phyloP scores from a whole-genome alignment of 1,140 invertebrate species.

The Aradophagus sp. region DNA sequence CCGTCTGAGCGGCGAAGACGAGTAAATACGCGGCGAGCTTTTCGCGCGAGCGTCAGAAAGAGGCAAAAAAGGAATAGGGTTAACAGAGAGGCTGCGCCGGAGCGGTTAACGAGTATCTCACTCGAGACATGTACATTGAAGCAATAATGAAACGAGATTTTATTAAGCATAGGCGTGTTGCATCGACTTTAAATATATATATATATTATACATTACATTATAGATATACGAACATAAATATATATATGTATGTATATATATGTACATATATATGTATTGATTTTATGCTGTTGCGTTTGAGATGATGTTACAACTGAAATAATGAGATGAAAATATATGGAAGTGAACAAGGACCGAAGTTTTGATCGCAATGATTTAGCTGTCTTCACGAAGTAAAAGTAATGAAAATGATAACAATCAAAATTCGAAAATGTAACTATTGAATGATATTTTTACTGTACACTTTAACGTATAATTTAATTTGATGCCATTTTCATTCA shows the following conservation, averaged over 20 bases:
- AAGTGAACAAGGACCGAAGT: constrained; percentile 55
- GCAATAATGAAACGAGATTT: constrained; percentile 66
- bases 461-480: no score
- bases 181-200: constrained; percentile 55
- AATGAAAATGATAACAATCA: no score
- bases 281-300: constrained; percentile 68
- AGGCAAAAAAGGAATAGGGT: neutral
- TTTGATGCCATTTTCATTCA: no score
- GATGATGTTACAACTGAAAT: constrained; percentile 62
- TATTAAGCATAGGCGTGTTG: constrained; percentile 52
- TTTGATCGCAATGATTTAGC: constrained; percentile 1
- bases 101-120: constrained; percentile 47
- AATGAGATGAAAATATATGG: constrained; percentile 59
- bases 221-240: constrained; percentile 65
- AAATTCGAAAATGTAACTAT: no score
- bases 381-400: no score
- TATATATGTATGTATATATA: constrained; percentile 59
- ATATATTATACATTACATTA: constrained; percentile 50
- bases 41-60: constrained; percentile 12
- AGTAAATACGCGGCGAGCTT: constrained; percentile 19
- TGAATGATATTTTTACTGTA: no score
- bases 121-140: constrained; percentile 66
- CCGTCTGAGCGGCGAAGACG: constrained; percentile 18
- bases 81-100: constrained; percentile 14
- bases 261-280: constrained; percentile 70